Base-by-base conservation (phyloP, 2,888 invertebrate species). In the Timema podura region DNA sequence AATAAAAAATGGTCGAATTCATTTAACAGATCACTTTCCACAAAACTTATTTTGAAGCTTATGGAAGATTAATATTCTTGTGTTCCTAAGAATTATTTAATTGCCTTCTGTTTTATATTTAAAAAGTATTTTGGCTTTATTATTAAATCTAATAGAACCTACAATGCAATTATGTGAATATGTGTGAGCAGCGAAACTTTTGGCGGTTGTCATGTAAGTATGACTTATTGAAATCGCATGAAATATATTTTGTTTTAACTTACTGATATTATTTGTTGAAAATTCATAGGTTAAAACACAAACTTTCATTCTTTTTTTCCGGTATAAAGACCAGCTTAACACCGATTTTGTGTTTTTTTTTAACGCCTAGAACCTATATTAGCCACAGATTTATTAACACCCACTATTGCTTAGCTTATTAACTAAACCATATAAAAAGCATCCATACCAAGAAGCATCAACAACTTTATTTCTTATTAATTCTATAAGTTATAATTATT, bases 311-410 rank as follows among this genome's bases (percentile, higher is more conserved):
- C 64, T 64, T 57, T 69, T 68, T 67, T 49, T 69, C 70, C 68
- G 68, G 72, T 59, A 68, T 68, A 64, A 70, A 72, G 72, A 72
- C 72, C 72, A 72, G 70, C 70, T 70, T 69, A 70, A 65, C 70
- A 70, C 72, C 68, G 72, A 72, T 59, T 54, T 44, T 65, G 57
- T 68, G 48, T 59, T 59, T 59, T 59, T 67, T 13, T 68, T 68
- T 54, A 65, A 69, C 15, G 46, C 57, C 65, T 69, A 69, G 65
- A 47, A 69, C 54, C 69, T 69, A 69, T 66, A 57, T 61, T 49
- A 51, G 69, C 64, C 64, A 68, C 11, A 64, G 46, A 64, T 48
- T 48, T 16, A 15, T 45, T 45, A 51, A 61, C 48, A 61, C 59
- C 47, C 45, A 64, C 64, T 30, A 30, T 30, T 2, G 30, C 3